Conservation (phyloP, 2,888 invertebrate genomes). For the Lepidochitona cinerea region DNA sequence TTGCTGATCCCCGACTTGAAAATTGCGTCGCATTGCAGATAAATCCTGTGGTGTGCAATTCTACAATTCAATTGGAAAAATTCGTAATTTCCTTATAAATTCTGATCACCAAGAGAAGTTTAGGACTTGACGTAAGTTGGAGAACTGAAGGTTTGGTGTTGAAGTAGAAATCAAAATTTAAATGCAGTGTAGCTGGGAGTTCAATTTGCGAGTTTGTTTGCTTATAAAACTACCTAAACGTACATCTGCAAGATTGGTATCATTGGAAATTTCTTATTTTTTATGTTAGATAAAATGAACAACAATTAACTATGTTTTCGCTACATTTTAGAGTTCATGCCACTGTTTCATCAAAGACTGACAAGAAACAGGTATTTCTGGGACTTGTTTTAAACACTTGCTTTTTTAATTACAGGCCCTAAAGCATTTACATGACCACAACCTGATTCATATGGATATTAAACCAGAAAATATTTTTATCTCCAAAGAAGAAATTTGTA, state of each 20-base stretch:
- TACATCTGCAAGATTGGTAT: too few relatives aligned
- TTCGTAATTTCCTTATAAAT: neutral
- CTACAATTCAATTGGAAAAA: too few relatives aligned
- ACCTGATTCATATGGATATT: constrained; percentile 82
- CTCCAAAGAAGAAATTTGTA: constrained; percentile 77
- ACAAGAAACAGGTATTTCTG: too few relatives aligned
- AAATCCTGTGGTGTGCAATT: too few relatives aligned
- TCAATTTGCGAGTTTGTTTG: neutral
- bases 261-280: too few relatives aligned
- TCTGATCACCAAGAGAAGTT: neutral
- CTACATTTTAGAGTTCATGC: too few relatives aligned
- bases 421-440: constrained; percentile 79
- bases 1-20: too few relatives aligned
- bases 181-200: neutral
- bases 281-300: too few relatives aligned
- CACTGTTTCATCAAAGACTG: too few relatives aligned
- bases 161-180: neutral
- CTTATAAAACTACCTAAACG: too few relatives aligned
- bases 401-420: constrained; percentile 73
- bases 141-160: neutral
- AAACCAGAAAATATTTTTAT: constrained; percentile 85
- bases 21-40: too few relatives aligned
- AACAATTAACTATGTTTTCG: too few relatives aligned
- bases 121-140: neutral
- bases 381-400: neutral